Evolutionary conservation across 2,797 vertebrate species (phyloP).

Genomic region (Danio aesculapii): DNA sequence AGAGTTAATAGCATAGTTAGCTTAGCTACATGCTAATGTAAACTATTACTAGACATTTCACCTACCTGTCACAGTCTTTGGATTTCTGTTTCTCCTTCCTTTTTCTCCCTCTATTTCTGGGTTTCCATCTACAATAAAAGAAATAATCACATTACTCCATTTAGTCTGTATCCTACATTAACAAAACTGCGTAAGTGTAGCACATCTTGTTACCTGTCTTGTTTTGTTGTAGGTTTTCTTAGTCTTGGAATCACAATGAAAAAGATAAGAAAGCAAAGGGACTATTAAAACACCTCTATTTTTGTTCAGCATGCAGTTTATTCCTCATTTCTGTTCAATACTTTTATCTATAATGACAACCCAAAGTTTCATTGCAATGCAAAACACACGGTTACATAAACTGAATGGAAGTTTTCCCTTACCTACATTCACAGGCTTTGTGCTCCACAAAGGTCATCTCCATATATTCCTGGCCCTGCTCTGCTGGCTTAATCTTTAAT

Average conservation of each 20-base stretch:
- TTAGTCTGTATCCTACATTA: not conserved
- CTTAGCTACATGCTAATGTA: no score
- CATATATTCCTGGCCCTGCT: slow-evolving; percentile 84
- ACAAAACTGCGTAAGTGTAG: not conserved
- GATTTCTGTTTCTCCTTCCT: slow-evolving; percentile 87
- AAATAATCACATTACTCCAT: slow-evolving; percentile 37
- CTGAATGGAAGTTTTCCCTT: slow-evolving; percentile 71
- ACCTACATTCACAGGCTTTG: slow-evolving; percentile 94
- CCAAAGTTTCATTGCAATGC: not conserved
- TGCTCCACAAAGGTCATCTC: slow-evolving; percentile 93
- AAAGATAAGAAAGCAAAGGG: slow-evolving; percentile 31
- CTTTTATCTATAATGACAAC: not conserved
- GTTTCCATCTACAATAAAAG: slow-evolving; percentile 79
- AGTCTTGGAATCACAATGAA: slow-evolving; percentile 49
- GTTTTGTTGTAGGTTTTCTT: slow-evolving; percentile 49
- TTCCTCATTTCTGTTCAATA: slow-evolving; percentile 19
- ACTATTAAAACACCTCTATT: not conserved
- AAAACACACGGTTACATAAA: slow-evolving; percentile 38
- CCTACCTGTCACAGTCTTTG: slow-evolving; percentile 83
- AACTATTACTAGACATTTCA: not conserved
- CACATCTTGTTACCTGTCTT: slow-evolving; percentile 52
- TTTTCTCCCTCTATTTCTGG: slow-evolving; percentile 86
- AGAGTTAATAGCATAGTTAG: no score
- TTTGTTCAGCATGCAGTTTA: slow-evolving; percentile 13
- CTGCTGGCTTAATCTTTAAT: slow-evolving; percentile 87